Conservation (phyloP, 2,888 invertebrate species). For the Drosophila paranaensis region DNA sequence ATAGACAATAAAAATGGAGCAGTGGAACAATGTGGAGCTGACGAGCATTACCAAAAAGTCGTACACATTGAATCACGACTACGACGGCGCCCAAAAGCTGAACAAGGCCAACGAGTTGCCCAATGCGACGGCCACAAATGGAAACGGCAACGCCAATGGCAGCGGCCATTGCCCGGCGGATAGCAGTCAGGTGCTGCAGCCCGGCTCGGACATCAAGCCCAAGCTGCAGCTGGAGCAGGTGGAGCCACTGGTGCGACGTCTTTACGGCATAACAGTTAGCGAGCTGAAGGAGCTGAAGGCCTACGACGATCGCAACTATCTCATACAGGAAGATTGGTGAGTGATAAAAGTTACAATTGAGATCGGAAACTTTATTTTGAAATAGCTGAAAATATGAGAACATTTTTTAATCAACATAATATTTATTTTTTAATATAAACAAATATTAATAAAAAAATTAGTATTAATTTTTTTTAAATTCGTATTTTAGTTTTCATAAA, state of each 20-base stretch:
- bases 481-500: no score
- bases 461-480: no score
- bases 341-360: slow-evolving; percentile 23
- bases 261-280: slow-evolving; percentile 83
- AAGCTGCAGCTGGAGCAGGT: slow-evolving; percentile 78
- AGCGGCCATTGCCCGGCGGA: slow-evolving; percentile 14
- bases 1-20: slow-evolving; percentile 67
- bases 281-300: slow-evolving; percentile 82
- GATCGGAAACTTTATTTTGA: not conserved
- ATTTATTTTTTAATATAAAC: no score
- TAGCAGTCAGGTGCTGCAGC: slow-evolving; percentile 71
- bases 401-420: no score
- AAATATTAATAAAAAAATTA: no score
- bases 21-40: slow-evolving; percentile 82
- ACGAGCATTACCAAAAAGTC: slow-evolving; percentile 81
- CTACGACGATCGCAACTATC: slow-evolving; percentile 84
- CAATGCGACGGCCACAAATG: slow-evolving; percentile 24
- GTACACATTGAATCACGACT: slow-evolving; percentile 82
- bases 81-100: slow-evolving; percentile 61
- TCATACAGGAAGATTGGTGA: slow-evolving; percentile 84
- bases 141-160: slow-evolving; percentile 32
- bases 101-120: slow-evolving; percentile 42
- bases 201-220: slow-evolving; percentile 83
- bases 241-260: slow-evolving; percentile 80
- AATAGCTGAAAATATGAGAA: not conserved